These are phyloP conservation scores for Rotaria macrura DNA, from an alignment of 2,888 invertebrate genomes.

Conservation along the genomic window DNA sequence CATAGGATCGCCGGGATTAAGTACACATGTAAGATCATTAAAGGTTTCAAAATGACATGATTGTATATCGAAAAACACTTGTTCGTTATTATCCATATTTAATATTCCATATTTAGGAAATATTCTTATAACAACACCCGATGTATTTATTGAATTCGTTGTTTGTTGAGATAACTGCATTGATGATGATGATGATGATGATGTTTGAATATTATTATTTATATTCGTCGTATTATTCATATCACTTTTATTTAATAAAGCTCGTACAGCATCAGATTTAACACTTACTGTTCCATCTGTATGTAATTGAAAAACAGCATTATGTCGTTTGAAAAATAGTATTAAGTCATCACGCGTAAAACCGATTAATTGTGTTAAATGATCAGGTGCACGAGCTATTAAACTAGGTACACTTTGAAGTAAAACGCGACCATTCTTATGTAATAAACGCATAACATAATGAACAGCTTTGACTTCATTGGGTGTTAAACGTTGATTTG, in stretches of 20 bases:
- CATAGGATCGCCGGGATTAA: conserved; percentile 42
- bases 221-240: background rate
- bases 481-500: conserved; percentile 28
- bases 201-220: conserved; percentile 2
- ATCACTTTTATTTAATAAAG: conserved; percentile 30
- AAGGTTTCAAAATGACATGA: conserved; percentile 34
- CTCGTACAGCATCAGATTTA: conserved; percentile 33
- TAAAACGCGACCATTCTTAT: conserved; percentile 31
- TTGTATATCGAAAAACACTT: conserved; percentile 48
- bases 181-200: background rate
- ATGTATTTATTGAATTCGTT: background rate
- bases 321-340: conserved; percentile 33
- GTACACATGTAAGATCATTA: conserved; percentile 30
- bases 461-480: conserved; percentile 34
- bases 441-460: conserved; percentile 33
- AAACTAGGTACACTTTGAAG: conserved; percentile 31
- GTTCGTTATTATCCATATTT: conserved; percentile 50
- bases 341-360: conserved; percentile 34
- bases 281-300: conserved; percentile 33
- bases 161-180: background rate
- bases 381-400: conserved; percentile 32
- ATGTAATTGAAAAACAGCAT: conserved; percentile 34
- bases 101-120: conserved; percentile 51
- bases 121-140: conserved; percentile 37
- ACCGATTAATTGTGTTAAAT: conserved; percentile 28